Conservation (phyloP, 2,113 vertebrate genomes). For the Loxodonta africana region DNA sequence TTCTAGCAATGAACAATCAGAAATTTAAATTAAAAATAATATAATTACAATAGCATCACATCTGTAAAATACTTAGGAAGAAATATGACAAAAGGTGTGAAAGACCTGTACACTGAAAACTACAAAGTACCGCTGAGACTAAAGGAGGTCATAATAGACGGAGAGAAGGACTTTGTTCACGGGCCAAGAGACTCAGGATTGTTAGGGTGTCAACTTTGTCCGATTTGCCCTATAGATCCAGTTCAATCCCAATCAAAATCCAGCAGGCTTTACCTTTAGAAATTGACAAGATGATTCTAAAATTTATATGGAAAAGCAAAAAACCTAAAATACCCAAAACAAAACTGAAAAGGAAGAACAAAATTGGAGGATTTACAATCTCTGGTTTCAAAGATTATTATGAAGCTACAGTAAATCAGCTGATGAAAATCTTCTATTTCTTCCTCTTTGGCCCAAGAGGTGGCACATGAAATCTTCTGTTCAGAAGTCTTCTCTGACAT, state of each 20-base stretch:
- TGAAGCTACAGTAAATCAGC: not conserved
- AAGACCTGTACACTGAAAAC: not conserved
- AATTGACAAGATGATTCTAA: not conserved
- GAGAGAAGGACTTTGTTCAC: not conserved
- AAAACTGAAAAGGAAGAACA: not conserved
- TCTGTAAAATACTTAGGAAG: not conserved
- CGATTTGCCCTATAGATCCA: not conserved
- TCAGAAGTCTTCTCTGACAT: too few relatives aligned
- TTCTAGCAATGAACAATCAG: not conserved
- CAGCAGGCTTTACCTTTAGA: not conserved
- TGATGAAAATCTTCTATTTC: too few relatives aligned
- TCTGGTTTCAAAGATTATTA: conserved; percentile 17
- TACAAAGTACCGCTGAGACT: not conserved
- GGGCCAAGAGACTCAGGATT: not conserved
- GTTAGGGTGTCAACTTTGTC: not conserved
- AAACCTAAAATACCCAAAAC: not conserved
- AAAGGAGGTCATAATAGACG: conserved; percentile 33
- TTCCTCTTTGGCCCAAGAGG: too few relatives aligned
- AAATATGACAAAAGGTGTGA: not conserved
- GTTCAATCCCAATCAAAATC: not conserved
- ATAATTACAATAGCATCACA: not conserved
- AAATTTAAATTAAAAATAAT: conserved; percentile 12
- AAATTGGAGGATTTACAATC: not conserved
- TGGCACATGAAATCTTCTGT: too few relatives aligned
- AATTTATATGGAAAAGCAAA: not conserved